Conservation (phyloP, 2,113 vertebrate species). For the Plectropomus leopardus region DNA sequence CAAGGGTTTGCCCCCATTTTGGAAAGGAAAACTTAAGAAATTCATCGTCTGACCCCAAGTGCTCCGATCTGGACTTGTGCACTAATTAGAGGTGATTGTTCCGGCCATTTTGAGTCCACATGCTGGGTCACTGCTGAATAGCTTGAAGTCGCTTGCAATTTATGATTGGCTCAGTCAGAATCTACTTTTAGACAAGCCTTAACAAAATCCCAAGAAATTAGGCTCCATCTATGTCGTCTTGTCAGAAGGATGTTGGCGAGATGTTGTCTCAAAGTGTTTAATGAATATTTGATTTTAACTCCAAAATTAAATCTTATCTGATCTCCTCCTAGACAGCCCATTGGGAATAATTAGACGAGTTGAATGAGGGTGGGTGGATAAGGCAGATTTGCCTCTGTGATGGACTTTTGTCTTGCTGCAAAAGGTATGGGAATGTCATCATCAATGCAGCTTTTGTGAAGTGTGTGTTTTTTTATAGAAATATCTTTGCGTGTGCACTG, state of each 20-base stretch:
- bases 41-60: conserved; percentile 24
- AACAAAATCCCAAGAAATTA: conserved; percentile 52
- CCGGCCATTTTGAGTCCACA: conserved; percentile 48
- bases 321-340: conserved; percentile 79
- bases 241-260: conserved; percentile 49
- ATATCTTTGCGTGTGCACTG: conserved; percentile 45
- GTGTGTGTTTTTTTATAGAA: conserved; percentile 28
- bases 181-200: conserved; percentile 33
- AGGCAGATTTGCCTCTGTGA: conserved; percentile 63
- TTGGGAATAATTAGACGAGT: conserved; percentile 69
- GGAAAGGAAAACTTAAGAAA: conserved; percentile 18
- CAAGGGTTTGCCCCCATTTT: background rate
- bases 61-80: conserved; percentile 32
- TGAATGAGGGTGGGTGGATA: conserved; percentile 58
- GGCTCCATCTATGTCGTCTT: conserved; percentile 33
- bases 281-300: conserved; percentile 65
- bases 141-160: conserved; percentile 29
- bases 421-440: conserved; percentile 69
- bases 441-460: conserved; percentile 57
- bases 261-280: conserved; percentile 58
- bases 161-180: conserved; percentile 52
- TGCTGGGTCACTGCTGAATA: conserved; percentile 43
- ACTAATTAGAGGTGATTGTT: conserved; percentile 62
- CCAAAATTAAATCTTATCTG: conserved; percentile 60
- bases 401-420: conserved; percentile 60